Evolutionary conservation across 1,140 invertebrate genomes (phyloP).

Genomic region (Drosophila insularis): DNA sequence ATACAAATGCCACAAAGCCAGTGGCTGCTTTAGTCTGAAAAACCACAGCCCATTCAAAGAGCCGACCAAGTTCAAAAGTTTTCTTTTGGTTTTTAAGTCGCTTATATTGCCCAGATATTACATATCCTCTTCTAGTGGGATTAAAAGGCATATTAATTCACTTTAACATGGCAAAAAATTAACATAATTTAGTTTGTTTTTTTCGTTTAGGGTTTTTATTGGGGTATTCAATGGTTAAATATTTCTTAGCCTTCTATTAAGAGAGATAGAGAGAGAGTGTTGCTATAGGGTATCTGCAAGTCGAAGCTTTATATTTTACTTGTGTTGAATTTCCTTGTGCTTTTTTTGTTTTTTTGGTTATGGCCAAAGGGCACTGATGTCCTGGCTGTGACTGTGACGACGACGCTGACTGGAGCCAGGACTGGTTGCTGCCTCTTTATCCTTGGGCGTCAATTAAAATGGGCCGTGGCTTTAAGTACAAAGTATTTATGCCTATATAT

Average conservation of each 20-base stretch:
- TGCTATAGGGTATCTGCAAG: background rate
- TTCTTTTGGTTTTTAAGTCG: slow-evolving; percentile 16
- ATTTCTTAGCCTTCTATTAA: no score
- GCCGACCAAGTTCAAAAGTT: slow-evolving; percentile 58
- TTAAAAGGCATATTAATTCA: background rate
- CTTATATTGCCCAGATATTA: background rate
- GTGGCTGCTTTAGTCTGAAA: slow-evolving; percentile 7
- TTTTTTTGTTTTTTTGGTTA: background rate
- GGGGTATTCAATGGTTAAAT: no score
- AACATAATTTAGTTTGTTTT: no score
- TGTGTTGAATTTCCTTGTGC: background rate
- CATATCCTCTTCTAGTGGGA: background rate
- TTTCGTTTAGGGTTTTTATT: no score
- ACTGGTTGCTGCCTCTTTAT: slow-evolving; percentile 20
- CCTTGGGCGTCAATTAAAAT: slow-evolving; percentile 63
- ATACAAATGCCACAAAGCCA: background rate
- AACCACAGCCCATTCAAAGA: slow-evolving; percentile 9
- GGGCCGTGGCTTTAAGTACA: slow-evolving; percentile 27
- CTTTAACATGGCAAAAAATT: no score
- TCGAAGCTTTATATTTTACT: background rate
- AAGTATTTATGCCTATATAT: slow-evolving; percentile 36
- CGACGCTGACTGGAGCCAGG: background rate
- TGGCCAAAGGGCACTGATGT: slow-evolving; percentile 43
- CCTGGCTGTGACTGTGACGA: slow-evolving; percentile 52
- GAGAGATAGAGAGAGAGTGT: no score